A percentile compares a stretch with the other conserved stretches of the same genome.
Conservation (phyloP, 2,888 invertebrate species). For the Masnerella sp. region DNA sequence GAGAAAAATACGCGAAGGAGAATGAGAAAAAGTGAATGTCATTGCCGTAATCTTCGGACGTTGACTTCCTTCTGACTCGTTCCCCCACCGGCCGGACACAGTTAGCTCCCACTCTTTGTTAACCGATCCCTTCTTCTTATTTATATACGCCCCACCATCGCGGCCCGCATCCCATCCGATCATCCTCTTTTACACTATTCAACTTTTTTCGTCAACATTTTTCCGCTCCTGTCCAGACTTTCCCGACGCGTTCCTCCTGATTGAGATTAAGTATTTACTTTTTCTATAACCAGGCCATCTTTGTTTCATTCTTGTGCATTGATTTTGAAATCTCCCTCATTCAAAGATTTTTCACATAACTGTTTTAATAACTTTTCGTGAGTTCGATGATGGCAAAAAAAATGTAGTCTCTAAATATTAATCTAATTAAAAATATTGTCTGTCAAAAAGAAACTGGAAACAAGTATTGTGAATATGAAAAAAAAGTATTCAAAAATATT, state of each 20-base stretch:
- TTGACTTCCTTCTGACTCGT: conserved; percentile 75
- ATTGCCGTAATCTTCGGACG: conserved; percentile 78
- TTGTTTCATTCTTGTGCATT: too few species aligned
- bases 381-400: too few species aligned
- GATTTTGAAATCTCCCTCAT: too few species aligned
- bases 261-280: too few species aligned
- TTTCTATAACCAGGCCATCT: too few species aligned
- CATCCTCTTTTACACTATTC: conserved; percentile 44
- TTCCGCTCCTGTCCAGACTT: conserved; percentile 18
- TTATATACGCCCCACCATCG: conserved; percentile 43
- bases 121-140: conserved; percentile 58
- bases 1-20: conserved; percentile 68
- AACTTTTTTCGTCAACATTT: conserved; percentile 33
- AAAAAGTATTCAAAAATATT: too few species aligned
- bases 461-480: too few species aligned
- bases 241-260: conserved; percentile 26
- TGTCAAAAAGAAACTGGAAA: too few species aligned
- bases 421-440: too few species aligned
- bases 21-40: conserved; percentile 78
- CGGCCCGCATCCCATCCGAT: conserved; percentile 30
- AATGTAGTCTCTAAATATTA: too few species aligned
- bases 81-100: conserved; percentile 54
- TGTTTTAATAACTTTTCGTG: too few species aligned
- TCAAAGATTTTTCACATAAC: too few species aligned
- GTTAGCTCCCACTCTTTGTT: conserved; percentile 63